A percentile compares a stretch with the other conserved stretches of the same genome.
These are phyloP conservation scores for Poicephalus gulielmi DNA, from an alignment of 2,113 vertebrate species.

Conservation along the genomic window DNA sequence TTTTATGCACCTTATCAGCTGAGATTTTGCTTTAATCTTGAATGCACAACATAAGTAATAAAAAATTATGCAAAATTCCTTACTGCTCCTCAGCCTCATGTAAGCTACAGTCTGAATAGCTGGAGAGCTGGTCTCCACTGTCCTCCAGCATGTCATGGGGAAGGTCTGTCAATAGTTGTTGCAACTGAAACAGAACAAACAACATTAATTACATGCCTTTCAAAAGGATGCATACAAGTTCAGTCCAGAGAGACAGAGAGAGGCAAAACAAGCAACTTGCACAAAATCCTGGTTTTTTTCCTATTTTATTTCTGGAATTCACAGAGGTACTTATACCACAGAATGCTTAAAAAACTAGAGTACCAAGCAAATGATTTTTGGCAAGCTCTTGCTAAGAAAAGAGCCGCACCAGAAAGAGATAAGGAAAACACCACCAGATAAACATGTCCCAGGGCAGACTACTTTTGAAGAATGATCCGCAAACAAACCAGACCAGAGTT, in stretches of 20 bases:
- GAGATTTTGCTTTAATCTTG: neutral
- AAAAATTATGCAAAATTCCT: constrained; percentile 12
- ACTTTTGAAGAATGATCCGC: neutral
- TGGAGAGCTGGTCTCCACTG: constrained; percentile 86
- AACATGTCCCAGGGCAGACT: neutral
- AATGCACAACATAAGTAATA: neutral
- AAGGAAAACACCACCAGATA: neutral
- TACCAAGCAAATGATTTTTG: neutral
- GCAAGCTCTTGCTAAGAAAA: neutral
- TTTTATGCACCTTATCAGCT: neutral
- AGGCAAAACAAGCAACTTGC: neutral
- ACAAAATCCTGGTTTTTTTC: neutral
- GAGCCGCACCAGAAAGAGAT: neutral
- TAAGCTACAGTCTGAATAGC: constrained; percentile 78
- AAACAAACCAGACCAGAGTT: neutral
- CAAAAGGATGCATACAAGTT: neutral
- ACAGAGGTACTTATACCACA: neutral
- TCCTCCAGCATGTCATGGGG: constrained; percentile 97
- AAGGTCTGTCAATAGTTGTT: constrained; percentile 92
- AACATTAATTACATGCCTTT: neutral
- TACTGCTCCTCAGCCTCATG: constrained; percentile 79
- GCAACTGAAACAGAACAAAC: constrained; percentile 79
- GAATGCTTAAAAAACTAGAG: neutral
- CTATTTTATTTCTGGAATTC: neutral
- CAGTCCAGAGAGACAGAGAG: neutral